Conservation (phyloP, 2,113 vertebrate species). For the Zosterops hypoxanthus region DNA sequence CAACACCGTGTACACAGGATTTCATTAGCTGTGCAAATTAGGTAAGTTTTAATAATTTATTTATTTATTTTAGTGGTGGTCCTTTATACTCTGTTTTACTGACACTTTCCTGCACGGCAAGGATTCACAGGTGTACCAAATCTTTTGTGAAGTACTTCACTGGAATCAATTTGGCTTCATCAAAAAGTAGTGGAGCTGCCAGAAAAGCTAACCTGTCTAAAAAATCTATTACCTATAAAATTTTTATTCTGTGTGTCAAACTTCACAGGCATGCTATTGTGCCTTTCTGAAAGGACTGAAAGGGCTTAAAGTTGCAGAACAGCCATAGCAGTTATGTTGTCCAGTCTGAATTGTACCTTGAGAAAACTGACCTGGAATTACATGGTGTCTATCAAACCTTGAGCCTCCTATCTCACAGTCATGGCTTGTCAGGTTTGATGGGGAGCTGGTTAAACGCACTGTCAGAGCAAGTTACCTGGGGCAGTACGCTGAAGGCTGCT, state of each 20-base stretch:
- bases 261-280: background rate
- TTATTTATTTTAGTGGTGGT: background rate
- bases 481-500: background rate
- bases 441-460: background rate
- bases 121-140: background rate
- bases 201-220: background rate
- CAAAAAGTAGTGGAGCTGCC: background rate
- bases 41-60: background rate
- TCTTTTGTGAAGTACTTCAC: background rate
- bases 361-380: background rate
- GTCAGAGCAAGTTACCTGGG: background rate
- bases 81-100: background rate
- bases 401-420: background rate
- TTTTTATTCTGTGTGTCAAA: background rate
- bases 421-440: constrained; percentile 5
- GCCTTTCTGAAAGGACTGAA: constrained; percentile 6
- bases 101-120: background rate
- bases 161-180: background rate
- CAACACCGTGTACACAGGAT: background rate
- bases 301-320: constrained; percentile 21
- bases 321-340: background rate
- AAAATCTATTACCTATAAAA: background rate
- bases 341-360: constrained; percentile 26
- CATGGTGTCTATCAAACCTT: background rate
- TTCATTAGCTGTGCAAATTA: background rate